Evolutionary conservation across 2,797 vertebrate genomes (phyloP).

Genomic region (Pangasius krempfi): DNA sequence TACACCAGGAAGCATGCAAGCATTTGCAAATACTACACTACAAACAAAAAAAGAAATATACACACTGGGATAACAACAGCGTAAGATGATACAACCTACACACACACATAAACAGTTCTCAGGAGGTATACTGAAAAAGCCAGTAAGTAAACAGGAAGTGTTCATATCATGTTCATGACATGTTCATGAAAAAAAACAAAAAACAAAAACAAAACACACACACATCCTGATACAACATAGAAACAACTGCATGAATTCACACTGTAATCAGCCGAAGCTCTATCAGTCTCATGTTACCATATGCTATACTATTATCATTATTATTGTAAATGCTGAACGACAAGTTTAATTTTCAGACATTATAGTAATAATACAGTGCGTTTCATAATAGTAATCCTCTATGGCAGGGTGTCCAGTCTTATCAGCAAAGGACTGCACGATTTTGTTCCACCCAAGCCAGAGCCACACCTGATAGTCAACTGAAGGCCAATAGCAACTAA

Average conservation of each 20-base stretch:
- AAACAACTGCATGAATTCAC: background rate
- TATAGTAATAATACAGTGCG: background rate
- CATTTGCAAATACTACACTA: background rate
- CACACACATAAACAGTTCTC: background rate
- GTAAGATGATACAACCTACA: background rate
- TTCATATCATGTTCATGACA: background rate
- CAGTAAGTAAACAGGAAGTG: background rate
- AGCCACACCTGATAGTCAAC: background rate
- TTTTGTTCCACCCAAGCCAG: background rate
- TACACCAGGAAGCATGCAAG: background rate
- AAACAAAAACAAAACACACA: background rate
- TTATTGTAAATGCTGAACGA: background rate
- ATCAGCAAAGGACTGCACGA: background rate
- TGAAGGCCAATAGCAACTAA: slow-evolving; percentile 8
- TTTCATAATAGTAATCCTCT: background rate
- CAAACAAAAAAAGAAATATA: background rate
- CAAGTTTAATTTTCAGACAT: background rate
- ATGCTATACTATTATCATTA: background rate
- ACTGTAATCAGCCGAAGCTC: background rate
- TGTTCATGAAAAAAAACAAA: background rate
- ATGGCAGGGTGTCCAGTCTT: background rate
- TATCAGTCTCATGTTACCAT: background rate
- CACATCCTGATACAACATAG: background rate
- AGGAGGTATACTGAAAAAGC: background rate
- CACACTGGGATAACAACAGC: background rate